Evolutionary conservation across 2,797 vertebrate species (phyloP).

Genomic region (Rousettus madagascariensis): DNA sequence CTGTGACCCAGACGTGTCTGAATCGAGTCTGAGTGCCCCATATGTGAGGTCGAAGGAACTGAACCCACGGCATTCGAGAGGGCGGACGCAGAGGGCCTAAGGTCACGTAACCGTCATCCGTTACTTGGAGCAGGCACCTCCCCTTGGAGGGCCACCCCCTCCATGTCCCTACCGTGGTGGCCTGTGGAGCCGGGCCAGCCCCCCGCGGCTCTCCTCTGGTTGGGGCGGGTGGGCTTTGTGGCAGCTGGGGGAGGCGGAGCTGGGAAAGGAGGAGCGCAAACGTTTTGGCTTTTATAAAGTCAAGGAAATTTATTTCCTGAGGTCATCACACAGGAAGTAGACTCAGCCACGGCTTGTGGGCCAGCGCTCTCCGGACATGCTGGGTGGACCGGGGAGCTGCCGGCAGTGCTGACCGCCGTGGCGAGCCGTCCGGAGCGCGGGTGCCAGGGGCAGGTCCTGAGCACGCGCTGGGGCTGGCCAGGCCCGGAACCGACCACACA

Average conservation of each 20-base stretch:
- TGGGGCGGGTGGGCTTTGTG: constrained; percentile 67
- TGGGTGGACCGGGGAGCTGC: constrained; percentile 79
- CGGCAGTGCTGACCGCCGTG: constrained; percentile 81
- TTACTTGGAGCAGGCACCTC: not conserved
- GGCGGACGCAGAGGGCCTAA: no score
- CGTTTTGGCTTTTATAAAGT: constrained; percentile 89
- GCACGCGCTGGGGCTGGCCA: not conserved
- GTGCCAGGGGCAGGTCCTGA: constrained; percentile 48
- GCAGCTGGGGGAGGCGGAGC: constrained; percentile 65
- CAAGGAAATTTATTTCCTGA: constrained; percentile 91
- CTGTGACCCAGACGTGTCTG: not conserved
- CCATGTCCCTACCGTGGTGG: no score
- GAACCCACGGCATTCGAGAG: not conserved
- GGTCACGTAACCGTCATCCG: no score
- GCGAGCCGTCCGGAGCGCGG: constrained; percentile 71
- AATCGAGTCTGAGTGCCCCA: no score
- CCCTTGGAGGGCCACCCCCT: not conserved
- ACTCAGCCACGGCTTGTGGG: constrained; percentile 86
- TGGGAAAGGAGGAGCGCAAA: constrained; percentile 86
- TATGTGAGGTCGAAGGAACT: constrained; percentile 3
- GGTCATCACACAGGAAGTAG: constrained; percentile 90
- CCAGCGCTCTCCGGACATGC: constrained; percentile 82
- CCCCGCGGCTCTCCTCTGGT: not conserved
- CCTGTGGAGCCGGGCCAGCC: no score
- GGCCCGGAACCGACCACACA: constrained; percentile 58